Evolutionary conservation across 2,888 invertebrate species (phyloP), one percentile per base, ranked within the genome.

Genomic region (Isoperla grammatica): DNA sequence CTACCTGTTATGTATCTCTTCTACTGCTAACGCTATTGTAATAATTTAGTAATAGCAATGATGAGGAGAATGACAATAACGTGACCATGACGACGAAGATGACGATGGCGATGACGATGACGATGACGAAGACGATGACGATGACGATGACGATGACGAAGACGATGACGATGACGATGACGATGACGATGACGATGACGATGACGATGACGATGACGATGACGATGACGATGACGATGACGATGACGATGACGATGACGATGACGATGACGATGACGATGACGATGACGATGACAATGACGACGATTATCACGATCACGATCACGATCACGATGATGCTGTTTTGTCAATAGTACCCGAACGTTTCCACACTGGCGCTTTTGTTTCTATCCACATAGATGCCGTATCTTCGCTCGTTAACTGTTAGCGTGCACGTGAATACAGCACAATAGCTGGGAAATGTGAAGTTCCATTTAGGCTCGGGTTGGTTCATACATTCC

Each of bases 321-420:
- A 42, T 12, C n/a, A 42, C 8, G 42, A 42, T 12, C 81, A 59
- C 83, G 81, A 72, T 89, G 89, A 9, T n/a, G n/a, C n/a, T n/a
- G n/a, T n/a, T n/a, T n/a, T n/a, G n/a, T n/a, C n/a, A n/a, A n/a
- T n/a, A n/a, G n/a, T n/a, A n/a, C n/a, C n/a, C n/a, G n/a, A n/a
- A n/a, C n/a, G n/a, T n/a, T n/a, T n/a, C n/a, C n/a, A n/a, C n/a
- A n/a, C n/a, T n/a, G n/a, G n/a, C n/a, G n/a, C n/a, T n/a, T n/a
- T n/a, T n/a, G n/a, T n/a, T n/a, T n/a, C n/a, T n/a, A n/a, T n/a
- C n/a, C n/a, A n/a, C n/a, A n/a, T n/a, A n/a, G n/a, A n/a, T n/a
- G n/a, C n/a, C n/a, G n/a, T n/a, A n/a, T n/a, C n/a, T n/a, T n/a
- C n/a, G n/a, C n/a, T n/a, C n/a, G n/a, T n/a, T n/a, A n/a, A n/a